phyloP scores from a whole-genome alignment of 2,113 vertebrate species.

The Burhinus oedicnemus region DNA sequence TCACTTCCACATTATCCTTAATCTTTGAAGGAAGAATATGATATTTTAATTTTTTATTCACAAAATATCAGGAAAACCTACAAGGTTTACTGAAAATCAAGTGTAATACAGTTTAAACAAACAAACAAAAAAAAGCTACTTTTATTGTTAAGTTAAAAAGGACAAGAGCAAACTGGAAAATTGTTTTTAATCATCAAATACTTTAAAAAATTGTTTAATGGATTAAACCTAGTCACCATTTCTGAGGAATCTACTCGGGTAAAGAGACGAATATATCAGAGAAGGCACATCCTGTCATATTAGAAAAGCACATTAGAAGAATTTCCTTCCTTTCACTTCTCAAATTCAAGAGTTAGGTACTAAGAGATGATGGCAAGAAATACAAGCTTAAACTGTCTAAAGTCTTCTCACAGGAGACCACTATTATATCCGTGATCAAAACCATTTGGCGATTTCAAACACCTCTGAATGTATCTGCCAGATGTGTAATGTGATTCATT shows the following conservation, averaged over 20 bases:
- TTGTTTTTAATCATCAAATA: not conserved
- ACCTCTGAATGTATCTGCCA: not conserved
- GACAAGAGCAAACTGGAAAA: not conserved
- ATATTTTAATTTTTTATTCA: not conserved
- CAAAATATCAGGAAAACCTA: not conserved
- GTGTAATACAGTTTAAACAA: not conserved
- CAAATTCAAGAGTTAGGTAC: not conserved
- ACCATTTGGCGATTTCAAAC: not conserved
- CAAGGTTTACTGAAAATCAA: not conserved
- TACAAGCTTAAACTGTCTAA: not conserved
- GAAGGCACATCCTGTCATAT: not conserved
- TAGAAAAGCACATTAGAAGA: not conserved
- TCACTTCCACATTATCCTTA: not conserved
- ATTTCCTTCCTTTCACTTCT: not conserved
- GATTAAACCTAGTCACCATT: not conserved
- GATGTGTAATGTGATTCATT: not conserved
- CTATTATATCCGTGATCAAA: not conserved
- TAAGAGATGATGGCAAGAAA: not conserved
- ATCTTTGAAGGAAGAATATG: not conserved
- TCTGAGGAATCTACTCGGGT: not conserved
- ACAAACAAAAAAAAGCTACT: fast-evolving
- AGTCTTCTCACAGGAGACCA: not conserved
- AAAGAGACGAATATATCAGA: not conserved
- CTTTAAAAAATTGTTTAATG: not conserved
- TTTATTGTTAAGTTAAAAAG: not conserved